phyloP scores from a whole-genome alignment of 2,888 invertebrate species.

The Morinoia aosen region DNA sequence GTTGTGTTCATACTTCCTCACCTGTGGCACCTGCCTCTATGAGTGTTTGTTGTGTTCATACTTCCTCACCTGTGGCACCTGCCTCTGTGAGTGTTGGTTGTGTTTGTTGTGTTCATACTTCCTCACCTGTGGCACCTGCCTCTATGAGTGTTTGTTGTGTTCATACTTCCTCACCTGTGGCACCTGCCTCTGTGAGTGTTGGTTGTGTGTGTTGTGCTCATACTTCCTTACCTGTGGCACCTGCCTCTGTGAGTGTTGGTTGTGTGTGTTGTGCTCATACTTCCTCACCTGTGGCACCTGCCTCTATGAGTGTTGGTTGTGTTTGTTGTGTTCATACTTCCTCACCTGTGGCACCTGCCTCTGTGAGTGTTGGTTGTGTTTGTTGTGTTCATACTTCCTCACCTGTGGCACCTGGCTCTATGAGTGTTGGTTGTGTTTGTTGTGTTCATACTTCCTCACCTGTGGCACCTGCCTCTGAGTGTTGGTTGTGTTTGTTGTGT shows the following conservation, averaged over 20 bases:
- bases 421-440: no score
- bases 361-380: no score
- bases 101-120: neutral
- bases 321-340: neutral
- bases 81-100: neutral
- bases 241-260: constrained; percentile 83
- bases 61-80: neutral
- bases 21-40: constrained; percentile 94
- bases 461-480: constrained; percentile 94
- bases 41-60: constrained; percentile 73
- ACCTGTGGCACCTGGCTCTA: no score
- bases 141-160: no score
- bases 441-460: constrained; percentile 95
- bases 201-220: no score
- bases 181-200: no score
- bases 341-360: neutral
- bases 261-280: constrained; percentile 68
- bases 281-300: neutral
- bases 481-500: constrained; percentile 68
- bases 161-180: no score
- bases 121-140: neutral
- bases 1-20: constrained; percentile 96
- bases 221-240: constrained; percentile 96
- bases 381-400: no score
- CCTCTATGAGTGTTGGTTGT: neutral